Conservation (phyloP, 2,113 vertebrate species). For the Gadus chalcogrammus region DNA sequence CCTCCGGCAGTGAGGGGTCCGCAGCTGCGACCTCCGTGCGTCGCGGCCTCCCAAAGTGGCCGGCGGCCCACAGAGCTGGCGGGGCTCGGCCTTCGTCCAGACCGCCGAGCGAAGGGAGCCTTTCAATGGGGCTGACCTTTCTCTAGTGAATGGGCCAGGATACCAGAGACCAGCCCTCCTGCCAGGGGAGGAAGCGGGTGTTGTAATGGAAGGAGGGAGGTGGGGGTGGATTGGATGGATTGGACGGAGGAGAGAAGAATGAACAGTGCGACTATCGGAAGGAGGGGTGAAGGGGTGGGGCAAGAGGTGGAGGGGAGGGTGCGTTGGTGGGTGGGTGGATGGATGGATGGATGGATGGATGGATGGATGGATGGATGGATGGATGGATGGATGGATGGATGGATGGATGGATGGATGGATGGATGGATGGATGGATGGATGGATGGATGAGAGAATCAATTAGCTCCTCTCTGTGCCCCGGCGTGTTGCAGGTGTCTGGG, state of each 20-base stretch:
- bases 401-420: constrained; percentile 3
- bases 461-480: constrained; percentile 11
- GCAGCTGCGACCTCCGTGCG: neutral
- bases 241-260: constrained; percentile 1
- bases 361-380: constrained; percentile 10
- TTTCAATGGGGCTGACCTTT: constrained; percentile 41
- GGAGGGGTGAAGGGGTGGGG: constrained; percentile 28
- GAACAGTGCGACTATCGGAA: constrained; percentile 20
- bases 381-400: neutral
- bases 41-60: neutral
- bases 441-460: constrained; percentile 13
- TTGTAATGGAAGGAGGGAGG: neutral
- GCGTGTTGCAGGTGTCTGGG: constrained; percentile 27
- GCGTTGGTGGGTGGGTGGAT: neutral
- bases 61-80: neutral
- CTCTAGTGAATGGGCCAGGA: constrained; percentile 19
- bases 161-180: constrained; percentile 40
- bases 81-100: neutral
- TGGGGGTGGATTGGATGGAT: neutral
- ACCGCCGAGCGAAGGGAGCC: neutral
- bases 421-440: constrained; percentile 10
- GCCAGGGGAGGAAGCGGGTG: constrained; percentile 7
- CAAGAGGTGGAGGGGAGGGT: neutral
- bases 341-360: constrained; percentile 3
- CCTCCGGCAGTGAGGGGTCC: neutral